Evolutionary conservation across 2,797 vertebrate genomes (phyloP).

Genomic region (Pterois miles): DNA sequence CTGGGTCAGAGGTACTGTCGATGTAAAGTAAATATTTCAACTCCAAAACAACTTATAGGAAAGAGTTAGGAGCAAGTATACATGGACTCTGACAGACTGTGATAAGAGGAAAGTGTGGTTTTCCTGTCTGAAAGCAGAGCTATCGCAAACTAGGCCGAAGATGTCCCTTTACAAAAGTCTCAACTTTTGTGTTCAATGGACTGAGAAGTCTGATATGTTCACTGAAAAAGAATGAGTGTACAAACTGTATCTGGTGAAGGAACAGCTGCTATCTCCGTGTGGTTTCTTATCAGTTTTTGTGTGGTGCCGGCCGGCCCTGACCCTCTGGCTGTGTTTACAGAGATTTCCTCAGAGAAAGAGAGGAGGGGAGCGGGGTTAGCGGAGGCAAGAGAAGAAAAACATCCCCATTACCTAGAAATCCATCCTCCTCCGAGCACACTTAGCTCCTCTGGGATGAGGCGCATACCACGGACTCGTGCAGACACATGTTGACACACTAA

Average conservation of each 20-base stretch:
- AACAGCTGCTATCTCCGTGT: slow-evolving; percentile 34
- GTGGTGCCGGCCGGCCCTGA: slow-evolving; percentile 34
- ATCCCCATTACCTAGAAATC: slow-evolving; percentile 51
- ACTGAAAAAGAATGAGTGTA: background rate
- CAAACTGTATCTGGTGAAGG: slow-evolving; percentile 18
- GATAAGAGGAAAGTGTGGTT: slow-evolving; percentile 30
- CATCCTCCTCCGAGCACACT: slow-evolving; percentile 16
- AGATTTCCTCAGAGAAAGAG: slow-evolving; percentile 44
- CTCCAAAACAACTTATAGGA: slow-evolving; percentile 44
- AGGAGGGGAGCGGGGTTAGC: background rate
- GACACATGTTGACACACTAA: slow-evolving; percentile 35
- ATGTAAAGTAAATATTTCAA: slow-evolving; percentile 63
- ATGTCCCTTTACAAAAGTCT: background rate
- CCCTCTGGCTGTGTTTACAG: slow-evolving; percentile 55
- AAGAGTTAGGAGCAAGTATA: background rate
- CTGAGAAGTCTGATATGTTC: background rate
- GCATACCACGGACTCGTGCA: slow-evolving; percentile 48
- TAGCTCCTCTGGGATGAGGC: slow-evolving; percentile 40
- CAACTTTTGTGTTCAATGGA: background rate
- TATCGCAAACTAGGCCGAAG: background rate
- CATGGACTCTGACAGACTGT: slow-evolving; percentile 40
- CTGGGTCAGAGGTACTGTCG: slow-evolving; percentile 58
- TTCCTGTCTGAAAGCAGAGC: background rate
- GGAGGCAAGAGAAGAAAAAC: slow-evolving; percentile 14
- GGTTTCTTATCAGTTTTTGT: slow-evolving; percentile 61